Evolutionary conservation across 2,113 vertebrate species (phyloP).

Genomic region (Solea solea): DNA sequence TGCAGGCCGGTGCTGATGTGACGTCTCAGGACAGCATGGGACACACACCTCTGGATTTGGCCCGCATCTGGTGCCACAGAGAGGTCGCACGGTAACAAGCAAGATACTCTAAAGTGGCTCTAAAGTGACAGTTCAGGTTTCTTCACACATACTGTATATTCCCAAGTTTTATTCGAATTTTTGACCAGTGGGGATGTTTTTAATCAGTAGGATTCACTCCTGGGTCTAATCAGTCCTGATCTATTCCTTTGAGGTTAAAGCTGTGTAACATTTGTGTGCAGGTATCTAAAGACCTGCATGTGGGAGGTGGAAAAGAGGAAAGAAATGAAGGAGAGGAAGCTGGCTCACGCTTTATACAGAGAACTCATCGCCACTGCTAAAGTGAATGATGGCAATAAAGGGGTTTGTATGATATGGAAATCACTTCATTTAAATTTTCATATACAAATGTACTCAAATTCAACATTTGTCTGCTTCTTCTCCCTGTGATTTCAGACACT

Average conservation of each 20-base stretch:
- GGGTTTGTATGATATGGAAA: constrained; percentile 42
- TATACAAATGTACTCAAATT: not conserved
- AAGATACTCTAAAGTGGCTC: not conserved
- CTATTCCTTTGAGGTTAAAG: not conserved
- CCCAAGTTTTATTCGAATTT: no score
- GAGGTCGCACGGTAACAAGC: constrained; percentile 61
- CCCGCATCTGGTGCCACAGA: constrained; percentile 66
- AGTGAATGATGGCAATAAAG: constrained; percentile 16
- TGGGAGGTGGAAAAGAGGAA: constrained; percentile 68
- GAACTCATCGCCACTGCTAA: constrained; percentile 53
- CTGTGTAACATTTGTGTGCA: constrained; percentile 18
- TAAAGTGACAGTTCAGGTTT: not conserved
- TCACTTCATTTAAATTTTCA: not conserved
- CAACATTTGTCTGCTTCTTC: not conserved
- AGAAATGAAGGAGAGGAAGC: constrained; percentile 59
- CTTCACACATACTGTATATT: no score
- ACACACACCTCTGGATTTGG: constrained; percentile 69
- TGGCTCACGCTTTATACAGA: constrained; percentile 42
- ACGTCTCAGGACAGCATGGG: constrained; percentile 55
- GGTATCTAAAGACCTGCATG: constrained; percentile 71
- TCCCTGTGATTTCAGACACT: constrained; percentile 34
- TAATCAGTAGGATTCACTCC: no score
- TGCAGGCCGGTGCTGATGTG: constrained; percentile 68
- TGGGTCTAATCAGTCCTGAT: no score
- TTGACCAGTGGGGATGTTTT: no score